These are phyloP conservation scores for Tiliacea citrago DNA, from an alignment of 2,888 invertebrate species.

Conservation along the genomic window DNA sequence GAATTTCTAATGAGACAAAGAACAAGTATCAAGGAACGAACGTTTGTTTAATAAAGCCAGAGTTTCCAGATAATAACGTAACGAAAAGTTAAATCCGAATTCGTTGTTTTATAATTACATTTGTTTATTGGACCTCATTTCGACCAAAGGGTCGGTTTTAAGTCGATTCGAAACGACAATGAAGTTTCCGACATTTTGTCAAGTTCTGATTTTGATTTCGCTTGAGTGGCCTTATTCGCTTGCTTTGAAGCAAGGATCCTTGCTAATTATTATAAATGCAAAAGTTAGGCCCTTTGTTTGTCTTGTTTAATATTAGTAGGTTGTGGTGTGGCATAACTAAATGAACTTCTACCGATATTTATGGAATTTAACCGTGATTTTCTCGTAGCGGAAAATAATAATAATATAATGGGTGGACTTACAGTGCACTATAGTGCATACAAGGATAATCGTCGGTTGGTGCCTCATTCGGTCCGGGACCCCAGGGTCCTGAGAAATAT, in stretches of 20 bases:
- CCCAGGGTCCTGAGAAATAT: too few species aligned
- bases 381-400: background rate
- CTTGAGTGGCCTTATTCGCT: conserved; percentile 32
- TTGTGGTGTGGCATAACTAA: background rate
- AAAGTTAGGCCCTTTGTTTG: conserved; percentile 38
- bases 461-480: too few species aligned
- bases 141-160: conserved; percentile 49
- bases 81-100: conserved; percentile 63
- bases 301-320: conserved; percentile 17
- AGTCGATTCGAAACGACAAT: conserved; percentile 38
- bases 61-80: conserved; percentile 56
- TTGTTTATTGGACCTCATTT: conserved; percentile 61
- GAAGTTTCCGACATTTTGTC: conserved; percentile 49
- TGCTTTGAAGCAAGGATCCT: conserved; percentile 28
- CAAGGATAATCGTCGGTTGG: too few species aligned
- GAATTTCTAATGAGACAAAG: conserved; percentile 61
- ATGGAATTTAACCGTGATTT: background rate
- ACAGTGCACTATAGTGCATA: too few species aligned
- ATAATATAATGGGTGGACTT: too few species aligned
- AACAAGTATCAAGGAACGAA: conserved; percentile 55
- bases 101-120: conserved; percentile 59
- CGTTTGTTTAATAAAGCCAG: conserved; percentile 57
- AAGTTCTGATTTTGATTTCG: conserved; percentile 29
- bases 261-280: conserved; percentile 38
- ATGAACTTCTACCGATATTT: background rate